These are phyloP conservation scores for Micromys minutus DNA, from an alignment of 2,113 vertebrate species.

Conservation along the genomic window DNA sequence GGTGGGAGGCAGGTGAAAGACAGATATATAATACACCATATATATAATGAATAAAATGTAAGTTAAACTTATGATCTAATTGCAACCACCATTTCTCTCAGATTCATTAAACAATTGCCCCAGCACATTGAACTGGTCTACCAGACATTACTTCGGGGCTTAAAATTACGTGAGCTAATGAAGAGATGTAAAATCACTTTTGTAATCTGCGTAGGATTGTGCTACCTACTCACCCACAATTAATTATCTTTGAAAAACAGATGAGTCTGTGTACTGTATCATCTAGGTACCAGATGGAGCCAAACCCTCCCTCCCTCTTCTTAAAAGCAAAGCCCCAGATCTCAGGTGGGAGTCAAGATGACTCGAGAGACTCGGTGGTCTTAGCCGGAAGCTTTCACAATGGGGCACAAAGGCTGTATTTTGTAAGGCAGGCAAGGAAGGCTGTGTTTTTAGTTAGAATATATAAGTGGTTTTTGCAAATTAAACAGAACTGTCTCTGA, in stretches of 20 bases:
- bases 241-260: conserved; percentile 80
- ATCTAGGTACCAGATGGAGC: conserved; percentile 47
- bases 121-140: conserved; percentile 52
- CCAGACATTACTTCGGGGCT: conserved; percentile 70
- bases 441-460: conserved; percentile 65
- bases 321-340: conserved; percentile 73
- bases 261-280: conserved; percentile 75
- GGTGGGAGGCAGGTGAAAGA: neutral
- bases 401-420: conserved; percentile 63
- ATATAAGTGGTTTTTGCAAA: conserved; percentile 74
- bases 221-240: conserved; percentile 72
- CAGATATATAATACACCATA: neutral
- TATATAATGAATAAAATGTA: too few species aligned
- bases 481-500: conserved; percentile 72
- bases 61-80: conserved; percentile 30
- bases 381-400: conserved; percentile 55
- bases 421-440: conserved; percentile 68
- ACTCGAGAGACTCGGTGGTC: conserved; percentile 61
- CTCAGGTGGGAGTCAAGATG: conserved; percentile 68
- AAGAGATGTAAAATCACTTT: conserved; percentile 62
- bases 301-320: conserved; percentile 35
- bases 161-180: conserved; percentile 63
- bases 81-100: neutral
- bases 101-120: conserved; percentile 59
- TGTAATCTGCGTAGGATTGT: conserved; percentile 70